Evolutionary conservation across 2,113 vertebrate species (phyloP).

Genomic region (Rana temporaria): DNA sequence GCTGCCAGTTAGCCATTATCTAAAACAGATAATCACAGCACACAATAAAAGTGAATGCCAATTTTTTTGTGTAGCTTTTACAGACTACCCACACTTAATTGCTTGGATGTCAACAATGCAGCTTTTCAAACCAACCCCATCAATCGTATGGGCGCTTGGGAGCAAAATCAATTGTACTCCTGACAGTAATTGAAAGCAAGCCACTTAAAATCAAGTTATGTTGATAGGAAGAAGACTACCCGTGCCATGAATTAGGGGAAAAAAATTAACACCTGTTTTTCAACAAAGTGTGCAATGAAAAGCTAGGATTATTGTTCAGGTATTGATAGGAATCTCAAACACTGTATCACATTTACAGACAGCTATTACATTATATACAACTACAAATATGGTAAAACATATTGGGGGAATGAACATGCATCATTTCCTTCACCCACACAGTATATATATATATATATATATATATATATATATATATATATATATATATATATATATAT

Average conservation of each 20-base stretch:
- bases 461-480: no score
- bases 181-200: conserved; percentile 49
- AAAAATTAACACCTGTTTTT: conserved; percentile 18
- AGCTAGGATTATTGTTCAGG: not conserved
- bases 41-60: conserved; percentile 21
- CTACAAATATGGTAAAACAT: not conserved
- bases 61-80: conserved; percentile 26
- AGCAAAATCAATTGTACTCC: conserved; percentile 44
- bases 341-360: not conserved
- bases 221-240: conserved; percentile 33
- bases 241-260: conserved; percentile 3
- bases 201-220: conserved; percentile 50
- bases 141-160: conserved; percentile 45
- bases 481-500: no score
- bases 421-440: no score
- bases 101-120: conserved; percentile 47
- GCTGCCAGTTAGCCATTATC: conserved; percentile 43
- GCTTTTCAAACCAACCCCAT: conserved; percentile 48
- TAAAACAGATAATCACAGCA: conserved; percentile 45
- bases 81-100: conserved; percentile 46
- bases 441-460: no score
- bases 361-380: not conserved
- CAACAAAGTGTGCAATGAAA: not conserved
- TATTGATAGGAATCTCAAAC: not conserved
- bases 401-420: no score